A percentile compares a stretch with the other conserved stretches of the same genome.
phyloP scores from a whole-genome alignment of 2,797 vertebrate species.

The Phyllotis vaccarum region DNA sequence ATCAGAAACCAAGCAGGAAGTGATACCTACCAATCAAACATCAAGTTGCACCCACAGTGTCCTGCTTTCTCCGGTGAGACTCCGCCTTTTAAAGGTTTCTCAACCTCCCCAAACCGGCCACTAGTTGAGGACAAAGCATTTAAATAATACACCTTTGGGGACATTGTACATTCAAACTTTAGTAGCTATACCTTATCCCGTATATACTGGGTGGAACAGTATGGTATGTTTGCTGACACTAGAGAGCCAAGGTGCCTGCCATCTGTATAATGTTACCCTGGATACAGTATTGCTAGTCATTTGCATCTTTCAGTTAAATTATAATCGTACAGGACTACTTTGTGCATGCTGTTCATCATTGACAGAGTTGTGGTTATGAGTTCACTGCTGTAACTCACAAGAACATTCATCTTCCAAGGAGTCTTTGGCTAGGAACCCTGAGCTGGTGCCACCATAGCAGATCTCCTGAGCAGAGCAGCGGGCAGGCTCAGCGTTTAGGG shows the following conservation, averaged over 20 bases:
- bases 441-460: background rate
- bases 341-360: background rate
- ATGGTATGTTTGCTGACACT: background rate
- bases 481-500: background rate
- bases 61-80: background rate
- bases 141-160: background rate
- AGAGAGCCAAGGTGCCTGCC: background rate
- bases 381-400: background rate
- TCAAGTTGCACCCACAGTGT: background rate
- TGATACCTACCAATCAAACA: too few species aligned
- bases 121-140: background rate
- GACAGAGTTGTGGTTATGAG: too few species aligned
- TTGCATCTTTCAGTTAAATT: background rate
- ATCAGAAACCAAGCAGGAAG: background rate
- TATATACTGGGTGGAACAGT: too few species aligned
- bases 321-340: background rate
- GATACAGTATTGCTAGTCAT: background rate
- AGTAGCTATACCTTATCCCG: background rate
- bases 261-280: background rate
- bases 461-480: too few species aligned
- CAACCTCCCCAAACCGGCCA: background rate
- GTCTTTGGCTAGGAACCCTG: background rate
- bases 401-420: background rate
- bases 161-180: background rate
- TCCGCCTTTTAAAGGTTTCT: background rate